Evolutionary conservation across 1,140 invertebrate species (phyloP).

Genomic region (Copidosoma floridanum): DNA sequence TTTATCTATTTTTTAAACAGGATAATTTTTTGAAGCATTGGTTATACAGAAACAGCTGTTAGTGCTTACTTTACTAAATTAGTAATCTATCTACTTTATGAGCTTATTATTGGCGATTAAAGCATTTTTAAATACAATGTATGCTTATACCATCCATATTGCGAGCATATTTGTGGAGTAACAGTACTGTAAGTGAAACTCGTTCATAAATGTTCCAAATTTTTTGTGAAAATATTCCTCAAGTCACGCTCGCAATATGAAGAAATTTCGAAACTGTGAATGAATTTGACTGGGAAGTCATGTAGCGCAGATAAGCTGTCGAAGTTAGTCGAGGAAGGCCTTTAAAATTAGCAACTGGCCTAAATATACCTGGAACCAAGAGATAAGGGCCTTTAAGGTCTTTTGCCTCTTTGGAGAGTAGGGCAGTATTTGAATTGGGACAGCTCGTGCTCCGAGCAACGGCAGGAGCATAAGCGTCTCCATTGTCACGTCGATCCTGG

Average conservation of each 20-base stretch:
- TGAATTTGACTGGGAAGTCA: not conserved
- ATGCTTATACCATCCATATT: constrained; percentile 4
- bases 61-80: too few relatives aligned
- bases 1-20: too few relatives aligned
- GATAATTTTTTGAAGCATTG: too few relatives aligned
- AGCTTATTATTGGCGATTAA: not conserved
- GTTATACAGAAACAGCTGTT: too few relatives aligned
- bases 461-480: constrained; percentile 44
- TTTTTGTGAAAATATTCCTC: too few relatives aligned
- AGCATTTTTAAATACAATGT: constrained; percentile 12
- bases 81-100: too few relatives aligned
- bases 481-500: constrained; percentile 57
- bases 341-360: constrained; percentile 40
- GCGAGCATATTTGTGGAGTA: not conserved
- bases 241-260: not conserved
- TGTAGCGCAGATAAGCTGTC: constrained; percentile 15
- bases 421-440: constrained; percentile 61
- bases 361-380: constrained; percentile 71
- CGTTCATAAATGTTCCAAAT: too few relatives aligned
- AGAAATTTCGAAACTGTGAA: not conserved
- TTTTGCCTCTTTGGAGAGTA: constrained; percentile 60
- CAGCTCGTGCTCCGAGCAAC: constrained; percentile 56
- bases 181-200: too few relatives aligned
- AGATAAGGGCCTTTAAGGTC: constrained; percentile 75
- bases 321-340: not conserved